Evolutionary conservation across 2,797 vertebrate species (phyloP).

Genomic region (Taeniopygia guttata): DNA sequence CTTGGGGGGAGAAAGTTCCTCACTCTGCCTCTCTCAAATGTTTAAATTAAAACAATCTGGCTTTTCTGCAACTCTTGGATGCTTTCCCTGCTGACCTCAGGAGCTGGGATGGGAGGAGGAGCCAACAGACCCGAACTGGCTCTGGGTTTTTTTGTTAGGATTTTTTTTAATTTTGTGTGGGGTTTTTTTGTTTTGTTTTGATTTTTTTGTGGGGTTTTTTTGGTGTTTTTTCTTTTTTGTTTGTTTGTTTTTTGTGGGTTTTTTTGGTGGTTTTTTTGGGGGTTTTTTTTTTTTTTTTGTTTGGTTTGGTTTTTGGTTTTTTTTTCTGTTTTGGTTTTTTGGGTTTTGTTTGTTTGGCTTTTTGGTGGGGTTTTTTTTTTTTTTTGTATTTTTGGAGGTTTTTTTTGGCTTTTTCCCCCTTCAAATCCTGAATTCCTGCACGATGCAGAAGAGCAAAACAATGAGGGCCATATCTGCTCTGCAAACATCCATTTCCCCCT

Average conservation of each 20-base stretch:
- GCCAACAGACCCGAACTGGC: neutral
- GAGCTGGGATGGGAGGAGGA: constrained; percentile 50
- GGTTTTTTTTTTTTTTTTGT: too few relatives aligned
- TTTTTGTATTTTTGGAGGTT: too few relatives aligned
- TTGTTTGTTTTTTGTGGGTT: too few relatives aligned
- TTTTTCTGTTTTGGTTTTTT: too few relatives aligned
- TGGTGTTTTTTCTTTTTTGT: too few relatives aligned
- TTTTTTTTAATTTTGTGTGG: neutral
- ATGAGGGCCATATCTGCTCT: neutral
- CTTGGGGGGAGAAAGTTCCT: neutral
- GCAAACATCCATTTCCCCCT: neutral
- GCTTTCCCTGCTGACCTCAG: constrained; percentile 53
- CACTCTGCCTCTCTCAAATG: neutral
- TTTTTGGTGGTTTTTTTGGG: too few relatives aligned
- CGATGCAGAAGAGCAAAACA: neutral
- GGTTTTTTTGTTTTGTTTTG: too few relatives aligned
- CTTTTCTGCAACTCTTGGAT: constrained; percentile 35
- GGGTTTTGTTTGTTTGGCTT: too few relatives aligned
- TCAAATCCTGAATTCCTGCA: neutral
- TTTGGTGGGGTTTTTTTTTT: too few relatives aligned
- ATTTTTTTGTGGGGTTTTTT: neutral
- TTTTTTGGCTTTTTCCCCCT: neutral
- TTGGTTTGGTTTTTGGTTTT: too few relatives aligned
- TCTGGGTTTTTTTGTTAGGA: neutral
- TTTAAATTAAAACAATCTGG: constrained; percentile 51